Base-by-base conservation (phyloP, 2,797 vertebrate genomes). In the Syngnathus acus region DNA sequence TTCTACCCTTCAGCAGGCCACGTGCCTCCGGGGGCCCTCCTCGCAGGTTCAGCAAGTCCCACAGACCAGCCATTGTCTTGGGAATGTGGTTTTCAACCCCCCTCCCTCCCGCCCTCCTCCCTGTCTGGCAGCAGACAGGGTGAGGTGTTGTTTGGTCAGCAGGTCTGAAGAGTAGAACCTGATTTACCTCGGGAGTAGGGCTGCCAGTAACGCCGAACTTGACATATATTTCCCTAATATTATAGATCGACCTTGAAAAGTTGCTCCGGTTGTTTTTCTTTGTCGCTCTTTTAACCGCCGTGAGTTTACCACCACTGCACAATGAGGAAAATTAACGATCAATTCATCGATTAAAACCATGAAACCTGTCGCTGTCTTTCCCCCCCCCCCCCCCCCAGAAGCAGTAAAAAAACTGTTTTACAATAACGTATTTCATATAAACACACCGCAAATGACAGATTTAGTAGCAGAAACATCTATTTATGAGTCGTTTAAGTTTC, bases 1-100 rank as follows among this genome's bases (percentile, higher is more conserved):
- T 58, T n/a, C 40, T 19, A 67, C 23, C 19, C 64, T 65, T 77
- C 68, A 69, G 63, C 8, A 59, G 77, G 76, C 43, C 50, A 54
- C 21, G 21, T 48, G 42, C 40, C 86, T 83, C 80, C 65, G 7
- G 68, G 78, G 82, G 80, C 78, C 76, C 76, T 69, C 62, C 76
- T 69, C 62, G 19, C 71, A 81, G 77, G 78, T 81, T 81, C 72
- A 72, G 74, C 55, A 51, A 79, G 84, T 78, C 77, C 82, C 84
- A 90, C 89, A 90, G 86, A 89, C 84, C 66, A 64, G 84, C 84
- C 85, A 89, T 91, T 90, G 89, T 91, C 84, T 89, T 78, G 86
- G 83, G 85, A 90, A 86, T 87, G 87, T 39, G 72, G 77, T 82
- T 85, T 75, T 72, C 74, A 70, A 75, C 77, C 81, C 72, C 74